Base-by-base conservation (phyloP, 35 echinoderm and acorn worm genomes). In the Apostichopus californicus region DNA sequence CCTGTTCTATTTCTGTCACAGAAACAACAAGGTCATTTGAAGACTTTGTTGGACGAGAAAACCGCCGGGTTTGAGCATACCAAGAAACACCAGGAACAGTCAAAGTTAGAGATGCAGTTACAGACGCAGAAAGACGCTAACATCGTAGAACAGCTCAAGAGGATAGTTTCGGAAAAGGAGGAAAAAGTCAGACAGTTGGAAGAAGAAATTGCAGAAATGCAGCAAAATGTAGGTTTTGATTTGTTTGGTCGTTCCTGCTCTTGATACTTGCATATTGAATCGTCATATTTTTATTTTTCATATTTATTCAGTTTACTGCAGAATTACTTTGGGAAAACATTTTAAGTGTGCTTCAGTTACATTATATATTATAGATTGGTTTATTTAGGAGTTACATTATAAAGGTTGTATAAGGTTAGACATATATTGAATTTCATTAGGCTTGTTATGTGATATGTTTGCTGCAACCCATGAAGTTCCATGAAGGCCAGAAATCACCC, bases 11-110 rank as follows among this genome's bases (percentile, higher is more conserved):
- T 92, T 54, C 17, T 54, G 14, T 21, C 60, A n/a, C 80, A 98
- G 97, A 96, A 93, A 57, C 97, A 98, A 78, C 97, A 98, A 86
- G 82, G 78, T 64, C 97, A 98, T 24, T 71, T 98, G 68, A 96
- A 98, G 68, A 79, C 91, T 54, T 73, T 94, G 7, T 90, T 96
- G 54, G 93, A 96, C 1, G 91, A 84, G 54, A 93, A 90, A 55
- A 78, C 87, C 5, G 78, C 80, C 28, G 86, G 92, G 53, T 46
- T 88, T 55, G 90, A 93, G 71, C 87, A 96, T 17, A 70, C 52
- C 53, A 85, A 92, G 86, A 79, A 34, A 77, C 71, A 92, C 22
- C 88, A 95, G n/a, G 10, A 86, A 22, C 79, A 92, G 60, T 28
- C 52, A 0, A 56, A 22, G 15, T 17, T 85, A 58, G 79, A 70